Evolutionary conservation across 2,113 vertebrate species (phyloP), one percentile per base, ranked within the genome.

Genomic region (Serranochromis macrocephalus): DNA sequence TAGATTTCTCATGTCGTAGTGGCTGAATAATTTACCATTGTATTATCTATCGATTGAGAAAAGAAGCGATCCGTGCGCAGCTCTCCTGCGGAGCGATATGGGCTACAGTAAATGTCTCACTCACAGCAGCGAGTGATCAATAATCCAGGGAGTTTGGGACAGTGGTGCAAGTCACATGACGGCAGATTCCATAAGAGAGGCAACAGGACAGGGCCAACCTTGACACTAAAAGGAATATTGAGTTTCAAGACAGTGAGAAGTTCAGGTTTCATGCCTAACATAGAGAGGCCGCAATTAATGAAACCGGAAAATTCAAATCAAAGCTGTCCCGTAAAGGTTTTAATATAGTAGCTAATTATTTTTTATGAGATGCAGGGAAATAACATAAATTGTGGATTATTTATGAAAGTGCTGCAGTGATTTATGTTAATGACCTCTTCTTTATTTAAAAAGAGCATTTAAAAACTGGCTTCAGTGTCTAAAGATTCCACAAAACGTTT

Each of bases 181-280:
- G 54, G 82, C 89, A 80, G 92, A 95, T 95, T 95, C 94, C 93
- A 95, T 86, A 87, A 88, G 93, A 90, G 90, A 80, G 90, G 90
- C 91, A 90, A 89, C 91, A 88, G 84, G 92, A 86, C 90, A 88
- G 88, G 85, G 84, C 85, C 82, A 95, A 93, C 89, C 91, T 90
- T 92, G 93, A 94, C 95, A 93, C 92, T 92, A 93, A 94, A 95
- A 95, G 94, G 95, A 94, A 93, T 90, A 95, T 96, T 93, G 89
- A 88, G 94, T 96, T 96, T 95, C 94, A 94, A 84, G 90, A 91
- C 91, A 90, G 86, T 31, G 85, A 90, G 85, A 89, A 88, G 94
- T 92, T 95, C 91, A 83, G 84, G 88, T 95, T 95, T 94, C 94
- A 94, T 88, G 57, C 84, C 57, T 53, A 92, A 87, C 91, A 94